Percentiles rank a stretch among this genome's conserved stretches.
Evolutionary conservation across 2,113 vertebrate genomes (phyloP).

Genomic region (Xenopus borealis): DNA sequence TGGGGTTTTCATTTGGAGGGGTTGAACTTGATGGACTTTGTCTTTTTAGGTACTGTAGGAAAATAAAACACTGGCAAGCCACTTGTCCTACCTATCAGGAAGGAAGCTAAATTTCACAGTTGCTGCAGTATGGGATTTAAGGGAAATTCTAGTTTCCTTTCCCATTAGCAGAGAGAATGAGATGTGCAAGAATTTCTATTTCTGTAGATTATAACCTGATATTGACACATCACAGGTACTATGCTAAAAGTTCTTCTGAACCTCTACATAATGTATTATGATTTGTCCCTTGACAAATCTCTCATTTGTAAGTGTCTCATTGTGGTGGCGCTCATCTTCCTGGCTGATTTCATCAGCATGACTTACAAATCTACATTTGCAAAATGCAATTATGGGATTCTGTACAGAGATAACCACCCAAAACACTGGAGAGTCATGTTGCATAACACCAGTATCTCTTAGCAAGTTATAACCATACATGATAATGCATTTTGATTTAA

Average conservation of each 20-base stretch:
- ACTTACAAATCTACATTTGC: slow-evolving; percentile 44
- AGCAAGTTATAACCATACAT: slow-evolving; percentile 1
- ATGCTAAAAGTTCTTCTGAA: not conserved
- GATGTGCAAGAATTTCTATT: too few relatives aligned
- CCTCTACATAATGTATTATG: slow-evolving; percentile 14
- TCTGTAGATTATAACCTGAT: too few relatives aligned
- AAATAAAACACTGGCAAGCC: too few relatives aligned
- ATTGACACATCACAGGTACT: not conserved
- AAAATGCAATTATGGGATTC: slow-evolving; percentile 42
- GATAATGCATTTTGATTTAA: slow-evolving; percentile 38
- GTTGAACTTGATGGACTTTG: too few relatives aligned
- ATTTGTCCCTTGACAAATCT: slow-evolving; percentile 31
- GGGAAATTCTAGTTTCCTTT: too few relatives aligned
- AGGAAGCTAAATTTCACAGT: too few relatives aligned
- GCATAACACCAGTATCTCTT: slow-evolving; percentile 23
- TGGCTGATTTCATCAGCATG: slow-evolving; percentile 35
- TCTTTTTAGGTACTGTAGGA: too few relatives aligned
- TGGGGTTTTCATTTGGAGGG: too few relatives aligned
- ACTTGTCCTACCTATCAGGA: too few relatives aligned
- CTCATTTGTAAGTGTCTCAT: slow-evolving; percentile 39
- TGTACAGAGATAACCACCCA: slow-evolving; percentile 31
- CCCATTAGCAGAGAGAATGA: too few relatives aligned
- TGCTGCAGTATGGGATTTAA: too few relatives aligned
- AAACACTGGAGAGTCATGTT: slow-evolving; percentile 34
- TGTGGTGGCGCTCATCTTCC: slow-evolving; percentile 6